Base-by-base conservation (phyloP, 2,113 vertebrate species). In the Labrus mixtus region DNA sequence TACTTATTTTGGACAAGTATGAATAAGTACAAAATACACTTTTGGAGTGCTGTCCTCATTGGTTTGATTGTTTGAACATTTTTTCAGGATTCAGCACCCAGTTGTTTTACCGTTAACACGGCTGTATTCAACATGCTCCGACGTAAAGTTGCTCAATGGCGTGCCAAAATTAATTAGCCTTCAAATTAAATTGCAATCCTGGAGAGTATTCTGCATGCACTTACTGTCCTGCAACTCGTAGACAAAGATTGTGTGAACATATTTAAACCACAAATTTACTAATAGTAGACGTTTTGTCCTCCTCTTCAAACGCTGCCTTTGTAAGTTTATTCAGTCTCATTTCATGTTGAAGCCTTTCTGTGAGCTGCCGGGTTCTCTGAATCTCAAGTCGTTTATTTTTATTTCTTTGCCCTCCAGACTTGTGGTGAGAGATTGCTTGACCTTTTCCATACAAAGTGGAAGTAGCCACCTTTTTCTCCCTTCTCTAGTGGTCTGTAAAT, bases 401-500 rank as follows among this genome's bases (percentile, higher is more conserved):
- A 33, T 33, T 33, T 33, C 6, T 77, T 63, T 43, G 3, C 55
- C 76, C 50, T 55, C 51, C 61, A 61, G 62, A 56, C 48, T 65
- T 56, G 60, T 73, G 68, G 58, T 25, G 1, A 22, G 58, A 53
- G 43, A 39, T 36, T 2, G 59, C 66, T 75, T 67, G 56, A 41
- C 41, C 65, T 75, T 65, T 65, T 77, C 73, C 58, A 74, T 57
- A 33, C 39, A 23, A 45, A 64, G 59, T 64, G 72, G 69, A 83
- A 68, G 76, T 68, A 67, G 84, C 78, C 72, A 51, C 79, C 60
- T 65, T 63, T 66, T 36, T 77, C 22, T 29, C 73, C 56, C 48
- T 71, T 86, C 83, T 81, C 67, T 58, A 87, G 91, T 93, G 89
- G 92, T 89, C 70, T 94, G 94, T 95, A 96, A 94, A 95, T 94